A percentile compares a stretch with the other conserved stretches of the same genome.
phyloP scores from a whole-genome alignment of 2,888 invertebrate species.

The Leistus spinibarbis region DNA sequence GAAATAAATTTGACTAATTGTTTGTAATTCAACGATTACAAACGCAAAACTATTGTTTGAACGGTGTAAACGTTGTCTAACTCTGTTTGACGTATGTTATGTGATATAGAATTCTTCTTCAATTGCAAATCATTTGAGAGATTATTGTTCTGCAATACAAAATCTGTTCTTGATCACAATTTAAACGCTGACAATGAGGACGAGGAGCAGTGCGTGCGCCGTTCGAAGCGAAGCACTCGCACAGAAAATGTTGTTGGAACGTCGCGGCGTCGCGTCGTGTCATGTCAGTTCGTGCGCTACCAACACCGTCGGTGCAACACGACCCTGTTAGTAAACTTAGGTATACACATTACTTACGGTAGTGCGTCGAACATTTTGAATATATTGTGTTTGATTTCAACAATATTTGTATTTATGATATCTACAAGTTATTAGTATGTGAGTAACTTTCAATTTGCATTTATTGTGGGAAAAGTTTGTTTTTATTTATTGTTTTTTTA shows the following conservation, averaged over 20 bases:
- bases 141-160: not conserved
- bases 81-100: no score
- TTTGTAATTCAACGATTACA: no score
- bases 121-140: not conserved
- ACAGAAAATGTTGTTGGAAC: not conserved
- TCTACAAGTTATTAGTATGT: not conserved
- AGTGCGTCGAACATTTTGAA: not conserved
- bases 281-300: not conserved
- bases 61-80: no score
- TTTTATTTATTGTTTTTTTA: no score
- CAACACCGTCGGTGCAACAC: not conserved
- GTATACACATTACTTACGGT: not conserved
- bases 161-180: not conserved
- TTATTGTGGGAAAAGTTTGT: not conserved
- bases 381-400: not conserved
- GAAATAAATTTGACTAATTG: no score
- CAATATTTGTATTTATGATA: not conserved
- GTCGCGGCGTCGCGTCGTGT: not conserved
- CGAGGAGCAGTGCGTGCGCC: not conserved
- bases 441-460: not conserved
- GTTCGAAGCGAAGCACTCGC: not conserved
- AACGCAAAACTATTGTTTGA: no score
- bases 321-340: not conserved
- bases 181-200: not conserved
- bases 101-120: not conserved